Evolutionary conservation across 2,888 invertebrate species (phyloP), one percentile per base, ranked within the genome.

Genomic region (Dynastes tityus): DNA sequence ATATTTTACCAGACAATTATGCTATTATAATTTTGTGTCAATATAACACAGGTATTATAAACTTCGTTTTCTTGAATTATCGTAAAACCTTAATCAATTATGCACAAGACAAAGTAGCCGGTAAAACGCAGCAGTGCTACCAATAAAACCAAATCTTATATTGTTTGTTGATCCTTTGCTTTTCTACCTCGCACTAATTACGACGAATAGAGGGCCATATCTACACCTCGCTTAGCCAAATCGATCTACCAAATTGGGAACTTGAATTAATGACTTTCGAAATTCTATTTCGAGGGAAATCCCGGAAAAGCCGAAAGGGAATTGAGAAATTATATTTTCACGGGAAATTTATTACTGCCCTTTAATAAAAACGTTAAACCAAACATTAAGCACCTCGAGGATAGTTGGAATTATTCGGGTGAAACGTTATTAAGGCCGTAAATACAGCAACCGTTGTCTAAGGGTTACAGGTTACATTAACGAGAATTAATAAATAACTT

Each of bases 321-420:
- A 63, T 67, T 49, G 27, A 29, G 32, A 22, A 67, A 49, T 67
- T 67, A 27, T 67, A 45, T 45, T 45, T 67, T 67, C 67, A 16
- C 27, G 2, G 6, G 32, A 22, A 67, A 67, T 67, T 49, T 67
- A 67, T 67, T 67, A 16, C 45, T 32, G 22, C 22, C 3, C 45
- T 32, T n/a, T 49, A 67, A 49, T 63, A 67, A 22, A 67, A 67
- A 22, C 67, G n/a, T 27, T 67, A 63, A 67, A 67, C 45, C 32
- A 49, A 49, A 49, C 45, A 67, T 22, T 22, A 45, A 22, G 40
- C 64, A 67, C 49, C 49, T 49, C 27, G 49, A 67, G 40, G 37
- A 64, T 40, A 37, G 64, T 37, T 64, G 64, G 45, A 67, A 67
- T 49, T 67, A 49, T 67, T 67, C 27, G 16, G 45, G 49, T 49